phyloP scores from a whole-genome alignment of 2,113 vertebrate genomes.

The Petrocephalus microphthalmus region DNA sequence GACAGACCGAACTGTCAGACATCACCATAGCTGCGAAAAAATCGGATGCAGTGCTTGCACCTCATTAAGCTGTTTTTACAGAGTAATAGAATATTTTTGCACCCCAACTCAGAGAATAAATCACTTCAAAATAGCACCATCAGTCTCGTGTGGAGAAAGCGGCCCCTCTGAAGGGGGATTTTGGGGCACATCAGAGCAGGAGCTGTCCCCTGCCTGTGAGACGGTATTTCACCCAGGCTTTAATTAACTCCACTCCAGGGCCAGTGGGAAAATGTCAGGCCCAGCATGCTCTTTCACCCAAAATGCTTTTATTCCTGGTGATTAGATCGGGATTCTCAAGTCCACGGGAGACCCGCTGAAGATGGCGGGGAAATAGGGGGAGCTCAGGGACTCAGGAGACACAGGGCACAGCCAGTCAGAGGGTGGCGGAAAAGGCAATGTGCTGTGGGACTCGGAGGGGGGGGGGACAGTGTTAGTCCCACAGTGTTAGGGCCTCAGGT shows the following conservation, averaged over 20 bases:
- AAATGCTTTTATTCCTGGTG: constrained; percentile 25
- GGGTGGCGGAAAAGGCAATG: not conserved
- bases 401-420: not conserved
- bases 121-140: not conserved
- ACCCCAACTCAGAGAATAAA: not conserved
- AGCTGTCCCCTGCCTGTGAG: not conserved
- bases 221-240: constrained; percentile 2
- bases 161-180: not conserved
- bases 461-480: not conserved
- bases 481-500: no score
- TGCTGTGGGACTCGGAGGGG: not conserved
- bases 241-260: constrained; percentile 22
- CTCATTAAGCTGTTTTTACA: not conserved
- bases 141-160: not conserved
- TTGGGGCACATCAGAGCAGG: not conserved
- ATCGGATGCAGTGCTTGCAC: not conserved
- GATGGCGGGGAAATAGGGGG: not conserved
- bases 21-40: not conserved
- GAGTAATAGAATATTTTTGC: not conserved
- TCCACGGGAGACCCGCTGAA: not conserved
- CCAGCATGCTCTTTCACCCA: constrained; percentile 19
- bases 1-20: not conserved
- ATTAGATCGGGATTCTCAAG: constrained; percentile 20
- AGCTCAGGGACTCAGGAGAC: not conserved
- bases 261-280: constrained; percentile 19